Percentiles rank a stretch among this genome's conserved stretches.
Conservation (phyloP, 2,113 vertebrate species). For the Scortum barcoo region DNA sequence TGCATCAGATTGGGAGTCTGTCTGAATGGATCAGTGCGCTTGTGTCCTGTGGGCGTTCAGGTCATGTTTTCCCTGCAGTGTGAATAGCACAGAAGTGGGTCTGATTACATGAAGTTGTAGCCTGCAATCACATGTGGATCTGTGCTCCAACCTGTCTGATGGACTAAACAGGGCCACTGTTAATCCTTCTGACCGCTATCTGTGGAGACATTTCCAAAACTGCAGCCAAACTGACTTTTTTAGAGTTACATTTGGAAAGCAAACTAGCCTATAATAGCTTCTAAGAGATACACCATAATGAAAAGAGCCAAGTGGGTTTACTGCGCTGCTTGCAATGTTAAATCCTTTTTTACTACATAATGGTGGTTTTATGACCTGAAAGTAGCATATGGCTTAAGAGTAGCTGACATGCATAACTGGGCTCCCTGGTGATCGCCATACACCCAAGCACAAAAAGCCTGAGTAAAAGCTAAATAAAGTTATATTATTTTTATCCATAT, state of each 20-base stretch:
- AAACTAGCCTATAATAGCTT: neutral
- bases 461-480: neutral
- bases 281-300: neutral
- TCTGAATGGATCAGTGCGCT: conserved; percentile 35
- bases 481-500: neutral
- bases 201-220: conserved; percentile 38
- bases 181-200: conserved; percentile 49
- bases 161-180: conserved; percentile 54
- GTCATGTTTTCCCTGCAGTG: conserved; percentile 52
- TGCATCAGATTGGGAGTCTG: conserved; percentile 39
- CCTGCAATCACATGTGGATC: conserved; percentile 51
- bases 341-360: conserved; percentile 27
- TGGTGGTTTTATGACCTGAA: conserved; percentile 38
- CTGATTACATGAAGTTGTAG: conserved; percentile 63
- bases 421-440: neutral
- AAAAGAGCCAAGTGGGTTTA: conserved; percentile 17
- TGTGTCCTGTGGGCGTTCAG: conserved; percentile 45
- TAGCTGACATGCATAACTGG: conserved; percentile 19
- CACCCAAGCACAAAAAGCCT: neutral
- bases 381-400: conserved; percentile 7
- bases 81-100: conserved; percentile 44
- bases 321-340: neutral
- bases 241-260: neutral
- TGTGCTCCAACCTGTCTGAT: conserved; percentile 32
- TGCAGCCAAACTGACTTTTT: conserved; percentile 11